Evolutionary conservation across 2,113 vertebrate species (phyloP).

Genomic region (Siphamia tubifer): DNA sequence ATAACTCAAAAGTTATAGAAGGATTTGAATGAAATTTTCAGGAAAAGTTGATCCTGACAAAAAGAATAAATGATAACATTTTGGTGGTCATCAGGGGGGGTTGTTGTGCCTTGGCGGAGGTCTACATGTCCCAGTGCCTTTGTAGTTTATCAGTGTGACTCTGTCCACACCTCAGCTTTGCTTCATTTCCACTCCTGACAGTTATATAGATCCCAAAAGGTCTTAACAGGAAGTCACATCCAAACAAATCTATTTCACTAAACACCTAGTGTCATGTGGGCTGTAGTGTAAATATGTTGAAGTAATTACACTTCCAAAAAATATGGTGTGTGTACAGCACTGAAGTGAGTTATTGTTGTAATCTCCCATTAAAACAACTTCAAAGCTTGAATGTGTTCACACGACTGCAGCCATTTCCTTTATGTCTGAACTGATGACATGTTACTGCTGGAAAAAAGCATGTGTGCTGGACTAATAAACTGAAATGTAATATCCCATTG

Average conservation of each 20-base stretch:
- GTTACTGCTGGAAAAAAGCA: background rate
- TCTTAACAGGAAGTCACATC: conserved; percentile 50
- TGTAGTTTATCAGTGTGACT: conserved; percentile 59
- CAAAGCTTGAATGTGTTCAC: conserved; percentile 13
- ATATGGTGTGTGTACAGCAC: background rate
- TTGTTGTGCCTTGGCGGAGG: too few species aligned
- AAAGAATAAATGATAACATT: too few species aligned
- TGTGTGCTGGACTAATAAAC: conserved; percentile 10
- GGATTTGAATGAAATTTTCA: too few species aligned
- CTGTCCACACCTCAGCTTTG: conserved; percentile 27
- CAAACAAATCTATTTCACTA: conserved; percentile 38
- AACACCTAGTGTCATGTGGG: conserved; percentile 48
- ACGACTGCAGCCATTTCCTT: conserved; percentile 31
- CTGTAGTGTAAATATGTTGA: conserved; percentile 11
- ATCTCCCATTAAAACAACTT: conserved; percentile 18
- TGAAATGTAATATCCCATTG: conserved; percentile 6
- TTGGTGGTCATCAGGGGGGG: too few species aligned
- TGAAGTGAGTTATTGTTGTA: conserved; percentile 7
- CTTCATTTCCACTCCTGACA: conserved; percentile 36
- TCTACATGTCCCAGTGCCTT: too few species aligned
- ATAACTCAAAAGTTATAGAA: too few species aligned
- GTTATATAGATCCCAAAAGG: conserved; percentile 2
- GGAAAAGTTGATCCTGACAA: too few species aligned
- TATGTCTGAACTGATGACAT: conserved; percentile 22
- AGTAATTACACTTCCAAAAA: conserved; percentile 6